Conservation (phyloP, 2,888 invertebrate genomes). For the Drosophila testacea region DNA sequence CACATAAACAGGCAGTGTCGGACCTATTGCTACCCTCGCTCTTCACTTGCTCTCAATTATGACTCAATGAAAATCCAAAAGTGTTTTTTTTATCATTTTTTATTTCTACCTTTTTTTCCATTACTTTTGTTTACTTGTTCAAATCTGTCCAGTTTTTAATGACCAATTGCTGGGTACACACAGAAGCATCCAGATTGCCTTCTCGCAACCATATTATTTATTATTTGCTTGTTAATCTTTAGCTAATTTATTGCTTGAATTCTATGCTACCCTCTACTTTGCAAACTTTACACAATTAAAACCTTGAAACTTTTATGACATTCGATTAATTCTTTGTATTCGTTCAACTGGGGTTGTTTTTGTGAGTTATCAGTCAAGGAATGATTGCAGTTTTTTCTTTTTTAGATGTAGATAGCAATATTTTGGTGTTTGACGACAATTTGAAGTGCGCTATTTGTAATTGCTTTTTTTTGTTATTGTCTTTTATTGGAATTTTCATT, state of each 20-base stretch:
- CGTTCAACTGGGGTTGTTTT: background rate
- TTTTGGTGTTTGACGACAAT: background rate
- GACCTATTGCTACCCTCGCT: background rate
- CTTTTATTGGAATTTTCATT: background rate
- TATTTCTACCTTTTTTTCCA: too few species aligned
- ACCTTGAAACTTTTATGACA: conserved; percentile 1
- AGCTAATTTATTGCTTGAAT: too few species aligned
- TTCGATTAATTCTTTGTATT: background rate
- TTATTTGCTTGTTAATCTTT: background rate
- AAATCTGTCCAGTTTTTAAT: too few species aligned
- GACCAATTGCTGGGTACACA: too few species aligned
- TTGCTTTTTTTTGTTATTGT: background rate
- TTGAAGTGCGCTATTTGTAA: background rate
- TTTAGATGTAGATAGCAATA: conserved; percentile 3
- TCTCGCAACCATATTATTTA: background rate
- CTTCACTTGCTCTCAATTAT: background rate
- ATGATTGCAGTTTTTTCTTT: conserved; percentile 5
- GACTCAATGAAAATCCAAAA: background rate
- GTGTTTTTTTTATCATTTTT: too few species aligned
- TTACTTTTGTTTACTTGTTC: too few species aligned
- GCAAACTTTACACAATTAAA: background rate
- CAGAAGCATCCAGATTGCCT: background rate
- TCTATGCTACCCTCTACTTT: background rate
- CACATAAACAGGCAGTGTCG: background rate
- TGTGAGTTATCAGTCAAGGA: background rate